Conservation (phyloP, 2,888 invertebrate genomes). For the Dorcus parallelipipedus region DNA sequence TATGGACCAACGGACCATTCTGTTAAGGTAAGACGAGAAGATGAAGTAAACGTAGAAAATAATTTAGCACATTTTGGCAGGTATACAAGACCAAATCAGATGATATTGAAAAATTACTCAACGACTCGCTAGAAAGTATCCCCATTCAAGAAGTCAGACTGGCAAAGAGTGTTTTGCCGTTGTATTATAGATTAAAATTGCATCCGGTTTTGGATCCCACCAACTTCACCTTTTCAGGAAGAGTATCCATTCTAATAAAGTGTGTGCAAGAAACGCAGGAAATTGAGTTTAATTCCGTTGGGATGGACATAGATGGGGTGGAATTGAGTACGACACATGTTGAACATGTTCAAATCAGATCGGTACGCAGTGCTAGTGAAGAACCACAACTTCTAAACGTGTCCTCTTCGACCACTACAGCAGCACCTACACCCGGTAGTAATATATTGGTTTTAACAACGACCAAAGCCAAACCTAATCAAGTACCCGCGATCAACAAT, state of each 20-base stretch:
- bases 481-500: no score
- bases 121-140: slow-evolving; percentile 38
- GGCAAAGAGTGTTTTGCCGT: slow-evolving; percentile 34
- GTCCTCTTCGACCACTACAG: no score
- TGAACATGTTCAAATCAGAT: not conserved
- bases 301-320: slow-evolving; percentile 33
- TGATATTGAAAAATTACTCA: slow-evolving; percentile 42
- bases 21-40: no score
- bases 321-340: slow-evolving; percentile 32
- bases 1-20: slow-evolving; percentile 35
- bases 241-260: slow-evolving; percentile 38
- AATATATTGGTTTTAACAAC: no score
- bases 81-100: slow-evolving; percentile 30
- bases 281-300: slow-evolving; percentile 40
- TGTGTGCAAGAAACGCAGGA: slow-evolving; percentile 37
- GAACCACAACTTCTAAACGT: no score
- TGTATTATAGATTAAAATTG: slow-evolving; percentile 39
- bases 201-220: slow-evolving; percentile 41
- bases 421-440: no score
- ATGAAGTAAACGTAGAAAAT: not conserved
- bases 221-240: slow-evolving; percentile 43
- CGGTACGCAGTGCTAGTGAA: not conserved
- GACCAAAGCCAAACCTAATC: no score
- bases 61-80: slow-evolving; percentile 21
- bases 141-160: slow-evolving; percentile 36